Evolutionary conservation across 2,797 vertebrate genomes (phyloP).

Genomic region (Dromococcyx pavoninus): DNA sequence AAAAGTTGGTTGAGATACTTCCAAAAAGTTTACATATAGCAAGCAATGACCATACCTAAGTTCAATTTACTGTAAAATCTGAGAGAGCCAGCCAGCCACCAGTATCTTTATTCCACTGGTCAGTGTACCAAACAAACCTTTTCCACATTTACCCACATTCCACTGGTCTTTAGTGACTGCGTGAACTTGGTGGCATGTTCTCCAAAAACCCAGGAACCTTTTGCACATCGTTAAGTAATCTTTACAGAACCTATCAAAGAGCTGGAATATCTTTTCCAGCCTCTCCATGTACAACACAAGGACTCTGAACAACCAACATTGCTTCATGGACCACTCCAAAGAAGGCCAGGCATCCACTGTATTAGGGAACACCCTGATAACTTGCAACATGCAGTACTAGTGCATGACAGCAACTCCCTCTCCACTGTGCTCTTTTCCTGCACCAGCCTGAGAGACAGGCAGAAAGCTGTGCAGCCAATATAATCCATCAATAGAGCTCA

Average conservation of each 20-base stretch:
- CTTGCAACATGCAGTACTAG: neutral
- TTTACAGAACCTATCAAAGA: neutral
- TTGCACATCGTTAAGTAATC: neutral
- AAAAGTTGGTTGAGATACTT: neutral
- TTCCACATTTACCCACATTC: neutral
- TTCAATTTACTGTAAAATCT: neutral
- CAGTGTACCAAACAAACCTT: neutral
- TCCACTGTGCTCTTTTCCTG: neutral
- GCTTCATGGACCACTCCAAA: neutral
- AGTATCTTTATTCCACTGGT: neutral
- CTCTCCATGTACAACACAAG: neutral
- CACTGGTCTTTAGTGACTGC: neutral
- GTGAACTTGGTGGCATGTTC: neutral
- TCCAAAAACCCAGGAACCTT: neutral
- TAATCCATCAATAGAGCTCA: rapidly evolving
- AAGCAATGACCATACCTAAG: neutral
- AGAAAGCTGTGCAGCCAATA: neutral
- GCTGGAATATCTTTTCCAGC: neutral
- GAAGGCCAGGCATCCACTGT: neutral
- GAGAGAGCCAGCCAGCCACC: neutral
- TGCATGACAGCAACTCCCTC: neutral
- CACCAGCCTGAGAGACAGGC: neutral
- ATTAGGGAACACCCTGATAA: neutral
- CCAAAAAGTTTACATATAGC: neutral
- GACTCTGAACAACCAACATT: neutral